Percentiles rank a stretch among this genome's conserved stretches.
Evolutionary conservation across 2,797 vertebrate species (phyloP).

Genomic region (Parauchenoglanis punctatus): DNA sequence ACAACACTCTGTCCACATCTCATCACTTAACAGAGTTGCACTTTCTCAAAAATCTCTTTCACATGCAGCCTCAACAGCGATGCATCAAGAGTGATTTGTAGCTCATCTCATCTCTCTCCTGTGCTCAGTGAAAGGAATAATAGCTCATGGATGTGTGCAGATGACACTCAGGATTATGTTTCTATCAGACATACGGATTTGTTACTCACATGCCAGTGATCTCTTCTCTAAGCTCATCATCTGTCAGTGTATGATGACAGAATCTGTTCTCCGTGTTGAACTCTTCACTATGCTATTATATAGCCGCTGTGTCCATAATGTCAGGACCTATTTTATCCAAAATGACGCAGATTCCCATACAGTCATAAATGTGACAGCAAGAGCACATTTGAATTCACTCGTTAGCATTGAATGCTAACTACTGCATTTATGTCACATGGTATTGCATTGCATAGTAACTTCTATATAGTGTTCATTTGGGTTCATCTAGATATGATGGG

Average conservation of each 20-base stretch:
- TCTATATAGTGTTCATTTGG: background rate
- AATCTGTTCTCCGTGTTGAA: background rate
- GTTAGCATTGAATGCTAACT: background rate
- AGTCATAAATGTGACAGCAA: background rate
- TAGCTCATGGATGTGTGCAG: slow-evolving; percentile 26
- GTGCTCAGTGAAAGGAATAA: slow-evolving; percentile 31
- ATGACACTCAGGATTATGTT: slow-evolving; percentile 13
- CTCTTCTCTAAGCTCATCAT: background rate
- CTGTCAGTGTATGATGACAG: background rate
- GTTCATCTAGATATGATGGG: background rate
- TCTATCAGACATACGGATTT: background rate
- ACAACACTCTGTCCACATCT: background rate
- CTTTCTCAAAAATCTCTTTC: background rate
- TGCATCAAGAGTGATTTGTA: background rate
- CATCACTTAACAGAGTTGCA: too few relatives aligned
- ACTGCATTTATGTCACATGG: background rate
- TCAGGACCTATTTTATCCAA: background rate
- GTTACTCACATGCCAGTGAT: background rate
- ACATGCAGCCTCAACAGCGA: background rate
- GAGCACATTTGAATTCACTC: background rate
- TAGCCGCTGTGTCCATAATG: background rate
- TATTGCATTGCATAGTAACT: background rate
- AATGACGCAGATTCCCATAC: background rate
- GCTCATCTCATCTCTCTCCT: background rate
- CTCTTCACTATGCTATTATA: background rate